Percentiles rank a stretch among this genome's conserved stretches.
Evolutionary conservation across 1,140 invertebrate genomes (phyloP).

Genomic region (Drosophila bifasciata): DNA sequence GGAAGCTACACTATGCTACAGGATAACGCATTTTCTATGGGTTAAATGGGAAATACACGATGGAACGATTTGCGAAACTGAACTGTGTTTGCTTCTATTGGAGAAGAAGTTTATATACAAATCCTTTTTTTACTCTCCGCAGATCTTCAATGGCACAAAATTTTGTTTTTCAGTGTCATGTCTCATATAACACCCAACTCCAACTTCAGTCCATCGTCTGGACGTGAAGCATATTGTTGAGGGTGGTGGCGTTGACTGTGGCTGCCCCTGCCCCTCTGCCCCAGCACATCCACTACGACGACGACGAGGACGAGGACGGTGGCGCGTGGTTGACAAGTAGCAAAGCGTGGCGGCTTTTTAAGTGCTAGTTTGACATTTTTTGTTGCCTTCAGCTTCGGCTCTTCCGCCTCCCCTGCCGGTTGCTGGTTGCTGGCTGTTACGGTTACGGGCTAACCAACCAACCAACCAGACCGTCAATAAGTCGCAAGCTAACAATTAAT

Average conservation of each 20-base stretch:
- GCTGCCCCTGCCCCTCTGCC: neutral
- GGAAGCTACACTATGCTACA: slow-evolving; percentile 49
- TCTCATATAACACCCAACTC: slow-evolving; percentile 33
- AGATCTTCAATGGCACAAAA: neutral
- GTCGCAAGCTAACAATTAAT: slow-evolving; percentile 79
- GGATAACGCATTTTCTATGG: neutral
- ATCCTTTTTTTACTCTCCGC: too few species aligned
- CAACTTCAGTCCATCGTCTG: slow-evolving; percentile 32
- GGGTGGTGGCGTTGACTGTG: slow-evolving; percentile 55
- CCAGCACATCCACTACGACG: neutral
- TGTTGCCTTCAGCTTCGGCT: slow-evolving; percentile 29
- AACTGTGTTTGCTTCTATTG: too few species aligned
- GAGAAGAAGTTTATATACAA: too few species aligned
- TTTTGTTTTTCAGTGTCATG: slow-evolving; percentile 40
- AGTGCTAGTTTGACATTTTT: slow-evolving; percentile 81
- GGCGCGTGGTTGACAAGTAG: slow-evolving; percentile 79
- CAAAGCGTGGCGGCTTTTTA: slow-evolving; percentile 80
- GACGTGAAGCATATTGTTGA: slow-evolving; percentile 75
- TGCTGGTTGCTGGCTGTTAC: slow-evolving; percentile 41
- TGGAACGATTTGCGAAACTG: neutral
- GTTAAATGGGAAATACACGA: neutral
- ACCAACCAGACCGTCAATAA: slow-evolving; percentile 80
- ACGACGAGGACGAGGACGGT: slow-evolving; percentile 30
- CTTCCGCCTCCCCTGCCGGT: slow-evolving; percentile 7
- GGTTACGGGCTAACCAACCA: slow-evolving; percentile 56